Percentiles rank a stretch among this genome's conserved stretches.
These are phyloP conservation scores for Cervus canadensis DNA, from an alignment of 2,113 vertebrate genomes.

Conservation along the genomic window DNA sequence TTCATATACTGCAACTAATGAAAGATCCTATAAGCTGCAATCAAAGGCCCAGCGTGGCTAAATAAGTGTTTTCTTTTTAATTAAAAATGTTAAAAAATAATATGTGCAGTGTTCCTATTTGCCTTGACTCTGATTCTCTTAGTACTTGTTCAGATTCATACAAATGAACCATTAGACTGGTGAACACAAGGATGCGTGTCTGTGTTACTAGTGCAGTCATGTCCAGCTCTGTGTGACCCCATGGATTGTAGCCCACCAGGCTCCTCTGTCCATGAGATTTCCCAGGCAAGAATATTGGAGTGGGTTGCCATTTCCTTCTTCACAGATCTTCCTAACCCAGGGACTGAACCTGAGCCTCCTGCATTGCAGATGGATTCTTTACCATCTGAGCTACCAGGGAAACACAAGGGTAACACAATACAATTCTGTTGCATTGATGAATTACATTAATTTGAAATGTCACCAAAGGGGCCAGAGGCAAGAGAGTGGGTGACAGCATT, in stretches of 20 bases:
- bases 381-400: neutral
- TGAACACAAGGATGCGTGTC: neutral
- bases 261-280: neutral
- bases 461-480: neutral
- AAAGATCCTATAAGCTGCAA: neutral
- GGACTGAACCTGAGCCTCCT: neutral
- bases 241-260: neutral
- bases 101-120: neutral
- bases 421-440: neutral
- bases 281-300: neutral
- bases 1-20: neutral
- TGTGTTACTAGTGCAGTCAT: neutral
- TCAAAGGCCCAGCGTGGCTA: neutral
- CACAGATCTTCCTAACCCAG: neutral
- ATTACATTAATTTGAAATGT: neutral
- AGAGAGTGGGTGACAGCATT: neutral
- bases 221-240: neutral
- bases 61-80: neutral
- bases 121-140: neutral
- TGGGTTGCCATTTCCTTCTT: neutral
- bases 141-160: neutral
- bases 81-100: neutral
- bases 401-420: neutral
- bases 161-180: neutral
- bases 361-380: neutral